phyloP scores from a whole-genome alignment of 1,140 invertebrate species.

The Brachionus rubens region DNA sequence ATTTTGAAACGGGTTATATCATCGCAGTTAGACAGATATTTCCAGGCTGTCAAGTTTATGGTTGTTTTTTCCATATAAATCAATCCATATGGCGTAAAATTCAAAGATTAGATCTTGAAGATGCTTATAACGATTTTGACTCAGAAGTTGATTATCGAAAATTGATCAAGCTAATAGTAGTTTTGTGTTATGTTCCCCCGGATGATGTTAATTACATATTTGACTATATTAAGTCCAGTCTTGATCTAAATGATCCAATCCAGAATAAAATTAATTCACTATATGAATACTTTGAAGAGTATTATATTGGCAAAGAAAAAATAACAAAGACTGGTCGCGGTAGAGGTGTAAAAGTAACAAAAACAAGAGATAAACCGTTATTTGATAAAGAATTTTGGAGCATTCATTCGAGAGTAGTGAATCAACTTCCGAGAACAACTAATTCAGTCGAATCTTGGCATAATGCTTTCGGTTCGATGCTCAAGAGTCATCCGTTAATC shows the following conservation, averaged over 20 bases:
- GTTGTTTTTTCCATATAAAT: constrained; percentile 38
- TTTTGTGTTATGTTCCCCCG: constrained; percentile 1
- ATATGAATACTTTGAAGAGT: no score
- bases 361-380: not conserved
- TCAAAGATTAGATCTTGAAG: constrained; percentile 4
- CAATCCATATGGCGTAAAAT: constrained; percentile 26
- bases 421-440: no score
- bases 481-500: constrained; percentile 3
- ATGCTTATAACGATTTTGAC: not conserved
- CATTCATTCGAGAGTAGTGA: not conserved
- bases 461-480: not conserved
- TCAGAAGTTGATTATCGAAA: not conserved
- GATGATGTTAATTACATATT: constrained; percentile 11
- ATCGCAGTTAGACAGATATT: not conserved
- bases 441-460: not conserved
- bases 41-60: not conserved
- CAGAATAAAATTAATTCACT: no score
- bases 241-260: not conserved
- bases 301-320: not conserved
- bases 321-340: not conserved
- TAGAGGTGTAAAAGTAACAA: not conserved
- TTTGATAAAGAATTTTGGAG: not conserved
- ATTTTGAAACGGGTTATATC: constrained; percentile 3
- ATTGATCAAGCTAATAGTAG: not conserved
- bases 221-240: not conserved